These are phyloP conservation scores for Altica lythri DNA, from an alignment of 2,888 invertebrate species.

Conservation along the genomic window DNA sequence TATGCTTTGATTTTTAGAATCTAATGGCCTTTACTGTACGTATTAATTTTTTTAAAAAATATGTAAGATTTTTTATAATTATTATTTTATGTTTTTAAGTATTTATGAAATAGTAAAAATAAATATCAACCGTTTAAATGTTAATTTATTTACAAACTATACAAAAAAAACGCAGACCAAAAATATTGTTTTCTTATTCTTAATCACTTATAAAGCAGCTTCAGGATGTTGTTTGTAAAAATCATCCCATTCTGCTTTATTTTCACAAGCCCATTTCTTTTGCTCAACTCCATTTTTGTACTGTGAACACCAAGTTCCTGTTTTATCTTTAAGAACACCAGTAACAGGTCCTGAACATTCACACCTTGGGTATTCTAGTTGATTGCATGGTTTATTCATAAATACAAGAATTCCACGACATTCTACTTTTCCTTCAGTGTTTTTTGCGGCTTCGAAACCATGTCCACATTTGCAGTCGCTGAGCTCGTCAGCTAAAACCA, in stretches of 20 bases:
- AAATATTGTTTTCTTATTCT: too few species aligned
- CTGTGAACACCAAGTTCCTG: neutral
- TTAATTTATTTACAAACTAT: too few species aligned
- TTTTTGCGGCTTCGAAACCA: neutral
- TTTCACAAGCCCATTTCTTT: slow-evolving; percentile 10
- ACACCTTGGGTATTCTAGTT: neutral
- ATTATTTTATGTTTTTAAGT: too few species aligned
- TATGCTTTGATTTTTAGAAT: too few species aligned
- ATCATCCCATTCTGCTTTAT: slow-evolving; percentile 7
- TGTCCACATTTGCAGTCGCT: slow-evolving; percentile 4
- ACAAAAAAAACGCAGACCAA: too few species aligned
- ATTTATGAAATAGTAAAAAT: too few species aligned
- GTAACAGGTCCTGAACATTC: neutral
- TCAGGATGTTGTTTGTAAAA: slow-evolving; percentile 2
- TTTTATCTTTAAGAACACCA: neutral
- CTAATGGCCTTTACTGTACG: too few species aligned
- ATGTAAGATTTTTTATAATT: too few species aligned
- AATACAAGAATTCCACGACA: neutral
- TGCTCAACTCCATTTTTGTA: neutral
- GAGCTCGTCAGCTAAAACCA: neutral
- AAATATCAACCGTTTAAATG: too few species aligned
- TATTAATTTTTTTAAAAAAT: too few species aligned
- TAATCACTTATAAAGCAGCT: neutral
- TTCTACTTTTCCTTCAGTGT: slow-evolving; percentile 1
- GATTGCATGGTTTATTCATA: neutral